Evolutionary conservation across 2,113 vertebrate species (phyloP).

Genomic region (Proterorhinus semilunaris): DNA sequence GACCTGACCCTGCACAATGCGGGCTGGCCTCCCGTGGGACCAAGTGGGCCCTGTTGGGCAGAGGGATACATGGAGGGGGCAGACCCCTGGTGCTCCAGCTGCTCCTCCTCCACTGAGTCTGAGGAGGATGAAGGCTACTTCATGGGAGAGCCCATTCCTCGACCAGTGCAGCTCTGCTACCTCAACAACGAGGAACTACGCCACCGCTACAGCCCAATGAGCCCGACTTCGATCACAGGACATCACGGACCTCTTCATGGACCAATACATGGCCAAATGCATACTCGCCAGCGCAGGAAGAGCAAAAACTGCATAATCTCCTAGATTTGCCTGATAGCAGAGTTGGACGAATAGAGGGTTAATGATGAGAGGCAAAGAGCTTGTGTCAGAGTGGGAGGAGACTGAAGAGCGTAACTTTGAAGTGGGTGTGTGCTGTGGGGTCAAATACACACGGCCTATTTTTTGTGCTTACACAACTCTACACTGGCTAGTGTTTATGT

Average conservation of each 20-base stretch:
- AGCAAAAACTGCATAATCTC: constrained; percentile 99
- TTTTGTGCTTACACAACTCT: constrained; percentile 80
- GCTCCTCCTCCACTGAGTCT: constrained; percentile 94
- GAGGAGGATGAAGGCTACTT: constrained; percentile 94
- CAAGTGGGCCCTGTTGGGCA: constrained; percentile 76
- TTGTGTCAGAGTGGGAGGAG: constrained; percentile 54
- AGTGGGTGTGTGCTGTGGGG: constrained; percentile 33
- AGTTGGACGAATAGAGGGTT: constrained; percentile 59
- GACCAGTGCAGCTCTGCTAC: constrained; percentile 89
- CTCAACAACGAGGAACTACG: constrained; percentile 93
- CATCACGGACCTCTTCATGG: constrained; percentile 77
- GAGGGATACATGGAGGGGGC: constrained; percentile 73
- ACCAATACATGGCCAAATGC: constrained; percentile 84
- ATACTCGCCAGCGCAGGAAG: constrained; percentile 92
- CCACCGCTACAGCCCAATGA: constrained; percentile 90
- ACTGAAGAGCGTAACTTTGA: constrained; percentile 57
- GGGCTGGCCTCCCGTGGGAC: constrained; percentile 84
- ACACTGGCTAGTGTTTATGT: constrained; percentile 73
- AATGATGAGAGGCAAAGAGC: constrained; percentile 53
- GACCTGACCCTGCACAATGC: constrained; percentile 95
- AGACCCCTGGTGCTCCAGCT: constrained; percentile 96
- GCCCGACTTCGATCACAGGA: constrained; percentile 80
- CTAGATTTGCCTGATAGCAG: constrained; percentile 67
- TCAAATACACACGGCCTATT: constrained; percentile 52
- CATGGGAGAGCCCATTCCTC: constrained; percentile 91